Evolutionary conservation across 2,888 invertebrate species (phyloP).

Genomic region (Amorpha juglandis): DNA sequence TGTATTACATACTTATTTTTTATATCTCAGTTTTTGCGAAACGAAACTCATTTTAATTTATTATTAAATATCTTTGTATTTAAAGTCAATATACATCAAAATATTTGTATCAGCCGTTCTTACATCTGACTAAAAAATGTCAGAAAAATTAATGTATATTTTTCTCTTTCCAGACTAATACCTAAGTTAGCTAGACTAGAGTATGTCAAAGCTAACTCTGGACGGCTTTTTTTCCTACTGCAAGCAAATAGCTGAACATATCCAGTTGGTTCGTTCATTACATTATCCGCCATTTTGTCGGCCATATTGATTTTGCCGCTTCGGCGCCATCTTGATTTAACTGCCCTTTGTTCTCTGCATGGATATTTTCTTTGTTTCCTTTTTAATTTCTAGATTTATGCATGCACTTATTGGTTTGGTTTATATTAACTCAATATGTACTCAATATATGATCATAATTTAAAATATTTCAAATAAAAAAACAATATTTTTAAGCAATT

Average conservation of each 20-base stretch:
- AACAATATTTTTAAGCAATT: neutral
- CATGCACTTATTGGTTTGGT: neutral
- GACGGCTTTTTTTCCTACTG: constrained; percentile 84
- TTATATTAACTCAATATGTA: constrained; percentile 14
- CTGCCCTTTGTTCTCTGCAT: constrained; percentile 21
- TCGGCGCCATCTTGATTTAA: constrained; percentile 50
- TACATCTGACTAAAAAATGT: constrained; percentile 30
- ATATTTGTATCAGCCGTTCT: constrained; percentile 13
- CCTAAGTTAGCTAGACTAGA: constrained; percentile 60
- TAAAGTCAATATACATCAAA: neutral
- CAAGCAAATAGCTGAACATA: constrained; percentile 84
- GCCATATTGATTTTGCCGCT: constrained; percentile 50
- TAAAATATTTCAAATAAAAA: neutral
- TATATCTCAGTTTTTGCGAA: neutral
- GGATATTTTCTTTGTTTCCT: constrained; percentile 3
- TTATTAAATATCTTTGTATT: neutral
- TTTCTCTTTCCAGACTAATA: constrained; percentile 76
- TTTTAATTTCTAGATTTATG: neutral
- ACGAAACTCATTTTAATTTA: too few relatives aligned
- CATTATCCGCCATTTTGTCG: constrained; percentile 59
- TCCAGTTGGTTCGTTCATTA: constrained; percentile 80
- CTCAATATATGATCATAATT: neutral
- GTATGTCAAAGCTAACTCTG: constrained; percentile 81
- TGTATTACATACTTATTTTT: neutral
- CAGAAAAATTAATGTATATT: constrained; percentile 58